A percentile compares a stretch with the other conserved stretches of the same genome.
Evolutionary conservation across 2,888 invertebrate genomes (phyloP).

Genomic region (Synergus japonicus): DNA sequence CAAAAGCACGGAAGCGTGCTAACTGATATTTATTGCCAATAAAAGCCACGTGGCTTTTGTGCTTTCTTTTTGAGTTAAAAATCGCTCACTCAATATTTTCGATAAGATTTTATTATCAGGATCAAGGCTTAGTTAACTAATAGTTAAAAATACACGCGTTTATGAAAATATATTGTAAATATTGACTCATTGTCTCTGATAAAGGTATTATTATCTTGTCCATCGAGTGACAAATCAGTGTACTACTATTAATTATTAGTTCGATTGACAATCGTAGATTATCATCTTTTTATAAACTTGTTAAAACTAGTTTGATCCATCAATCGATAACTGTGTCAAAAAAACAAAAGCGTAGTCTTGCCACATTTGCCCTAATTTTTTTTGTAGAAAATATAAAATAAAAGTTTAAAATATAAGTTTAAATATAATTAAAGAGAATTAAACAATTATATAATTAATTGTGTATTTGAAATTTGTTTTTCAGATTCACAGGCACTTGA

Average conservation of each 20-base stretch:
- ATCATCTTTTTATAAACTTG: neutral
- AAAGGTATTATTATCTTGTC: neutral
- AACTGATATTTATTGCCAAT: neutral
- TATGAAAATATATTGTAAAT: conserved; percentile 20
- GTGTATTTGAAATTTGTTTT: neutral
- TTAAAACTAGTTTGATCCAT: neutral
- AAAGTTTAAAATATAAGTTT: neutral
- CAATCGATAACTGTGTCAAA: neutral
- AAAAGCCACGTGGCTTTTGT: neutral
- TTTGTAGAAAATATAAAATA: neutral
- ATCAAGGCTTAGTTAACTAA: neutral
- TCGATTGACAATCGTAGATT: neutral
- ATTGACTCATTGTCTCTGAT: conserved; percentile 21
- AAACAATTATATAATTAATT: neutral
- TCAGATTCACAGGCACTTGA: neutral
- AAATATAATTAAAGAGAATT: neutral
- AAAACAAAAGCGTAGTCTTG: neutral
- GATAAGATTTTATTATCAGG: neutral
- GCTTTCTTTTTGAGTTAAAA: neutral
- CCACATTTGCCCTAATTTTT: neutral
- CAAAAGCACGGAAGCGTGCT: neutral
- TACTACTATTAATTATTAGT: neutral
- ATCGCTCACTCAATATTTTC: neutral
- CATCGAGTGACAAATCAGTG: neutral
- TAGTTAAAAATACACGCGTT: neutral